Base-by-base conservation (phyloP, 2,888 invertebrate species). In the Linnaemya tessellans region DNA sequence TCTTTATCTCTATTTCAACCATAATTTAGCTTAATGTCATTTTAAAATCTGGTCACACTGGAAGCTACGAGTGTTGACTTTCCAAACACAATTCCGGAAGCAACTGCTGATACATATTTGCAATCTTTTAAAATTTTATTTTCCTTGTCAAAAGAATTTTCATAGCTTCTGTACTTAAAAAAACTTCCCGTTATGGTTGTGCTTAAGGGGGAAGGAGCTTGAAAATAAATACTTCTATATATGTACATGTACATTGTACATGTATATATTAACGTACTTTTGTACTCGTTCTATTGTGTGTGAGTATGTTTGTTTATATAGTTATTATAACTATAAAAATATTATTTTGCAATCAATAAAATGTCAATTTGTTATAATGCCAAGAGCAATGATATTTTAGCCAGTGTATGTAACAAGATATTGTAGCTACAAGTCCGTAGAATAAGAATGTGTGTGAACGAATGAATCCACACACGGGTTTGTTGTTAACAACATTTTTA, bases 271-370 rank as follows among this genome's bases (percentile, higher is more conserved):
- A 38, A 8, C 9, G n/a, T 65, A 8, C n/a, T 46, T 67, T 49
- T 46, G 35, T 60, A 3, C 35, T 49, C 38, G 13, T 13, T 58
- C 11, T 60, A 11, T 1, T 62, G 43, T 65, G 65, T 46, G 18
- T 58, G 22, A 54, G 11, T 65, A 49, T 71, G 46, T 71, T 77
- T 41, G 67, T 46, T 38, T 67, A n/a, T 62, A 25, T 84, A 80
- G 84, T 84, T 84, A 80, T 80, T 80, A 80, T 80, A 77, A 80
- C 80, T 80, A 84, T 80, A 84, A 77, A 84, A 84, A 84, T 84
- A 84, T 84, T 84, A 84, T 84, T 84, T 84, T 84, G 75, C 80
- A 84, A 84, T 84, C 84, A 84, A 84, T 84, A 84, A 84, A 84
- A 84, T 84, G 80, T 84, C 84, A 84, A 84, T 84, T 84, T 84